Percentiles rank a stretch among this genome's conserved stretches.
Evolutionary conservation across 2,113 vertebrate species (phyloP).

Genomic region (Seriola dumerili): DNA sequence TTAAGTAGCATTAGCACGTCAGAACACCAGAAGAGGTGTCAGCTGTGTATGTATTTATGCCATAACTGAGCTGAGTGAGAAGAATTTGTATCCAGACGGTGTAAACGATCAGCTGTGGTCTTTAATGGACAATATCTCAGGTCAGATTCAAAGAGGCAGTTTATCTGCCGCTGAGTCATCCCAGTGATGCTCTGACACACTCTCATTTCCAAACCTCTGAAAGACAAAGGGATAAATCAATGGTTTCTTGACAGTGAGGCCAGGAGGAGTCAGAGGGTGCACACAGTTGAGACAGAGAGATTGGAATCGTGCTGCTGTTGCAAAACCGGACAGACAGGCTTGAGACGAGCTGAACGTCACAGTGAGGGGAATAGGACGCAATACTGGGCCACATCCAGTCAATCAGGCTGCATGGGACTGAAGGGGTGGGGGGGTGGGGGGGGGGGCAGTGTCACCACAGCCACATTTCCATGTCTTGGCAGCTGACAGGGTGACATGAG

Average conservation of each 20-base stretch:
- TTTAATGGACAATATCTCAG: slow-evolving; percentile 9
- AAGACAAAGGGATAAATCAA: slow-evolving; percentile 11
- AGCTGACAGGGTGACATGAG: slow-evolving; percentile 35
- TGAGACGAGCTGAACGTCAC: slow-evolving; percentile 19
- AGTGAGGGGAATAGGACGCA: slow-evolving; percentile 20
- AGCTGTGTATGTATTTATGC: slow-evolving; percentile 13
- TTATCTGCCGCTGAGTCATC: slow-evolving; percentile 39
- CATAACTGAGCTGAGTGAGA: neutral
- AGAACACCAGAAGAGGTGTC: slow-evolving; percentile 4
- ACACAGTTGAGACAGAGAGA: neutral
- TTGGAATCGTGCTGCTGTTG: slow-evolving; percentile 39
- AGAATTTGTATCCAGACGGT: neutral
- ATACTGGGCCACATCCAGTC: slow-evolving; percentile 63
- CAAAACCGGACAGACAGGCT: slow-evolving; percentile 70
- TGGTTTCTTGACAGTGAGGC: slow-evolving; percentile 8
- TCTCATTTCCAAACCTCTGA: slow-evolving; percentile 16
- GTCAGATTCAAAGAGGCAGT: slow-evolving; percentile 10
- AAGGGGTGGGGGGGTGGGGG: slow-evolving; percentile 48
- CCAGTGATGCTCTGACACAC: neutral
- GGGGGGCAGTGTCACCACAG: slow-evolving; percentile 28
- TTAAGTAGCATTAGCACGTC: slow-evolving; percentile 14
- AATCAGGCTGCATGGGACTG: slow-evolving; percentile 63
- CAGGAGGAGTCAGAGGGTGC: neutral
- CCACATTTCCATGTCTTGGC: slow-evolving; percentile 27
- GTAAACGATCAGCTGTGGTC: slow-evolving; percentile 19